These are phyloP conservation scores for Pangasius krempfi DNA, from an alignment of 2,797 vertebrate species.

Conservation along the genomic window DNA sequence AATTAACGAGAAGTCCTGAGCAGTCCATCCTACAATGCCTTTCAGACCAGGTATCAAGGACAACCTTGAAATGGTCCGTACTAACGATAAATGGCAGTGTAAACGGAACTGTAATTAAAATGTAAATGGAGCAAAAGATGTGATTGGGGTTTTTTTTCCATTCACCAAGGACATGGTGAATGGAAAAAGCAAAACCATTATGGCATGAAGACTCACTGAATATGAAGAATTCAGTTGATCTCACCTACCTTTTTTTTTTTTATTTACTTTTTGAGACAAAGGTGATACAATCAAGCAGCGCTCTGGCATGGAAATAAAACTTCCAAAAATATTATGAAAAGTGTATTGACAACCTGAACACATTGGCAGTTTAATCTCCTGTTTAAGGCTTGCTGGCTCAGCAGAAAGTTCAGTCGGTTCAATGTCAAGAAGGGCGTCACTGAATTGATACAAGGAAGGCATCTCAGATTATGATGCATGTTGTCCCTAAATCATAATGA, in stretches of 20 bases:
- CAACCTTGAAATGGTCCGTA: not conserved
- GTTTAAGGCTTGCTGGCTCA: conserved; percentile 33
- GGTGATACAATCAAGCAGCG: not conserved
- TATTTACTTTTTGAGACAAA: not conserved
- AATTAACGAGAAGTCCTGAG: not conserved
- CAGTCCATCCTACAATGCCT: not conserved
- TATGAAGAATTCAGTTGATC: not conserved
- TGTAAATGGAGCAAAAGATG: conserved; percentile 9
- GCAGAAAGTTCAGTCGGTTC: conserved; percentile 16
- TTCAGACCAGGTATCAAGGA: conserved; percentile 14
- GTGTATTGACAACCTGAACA: conserved; percentile 13
- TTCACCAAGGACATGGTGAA: not conserved
- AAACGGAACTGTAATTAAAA: conserved; percentile 24
- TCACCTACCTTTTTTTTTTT: not conserved
- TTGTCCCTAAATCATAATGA: not conserved
- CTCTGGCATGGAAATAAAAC: not conserved
- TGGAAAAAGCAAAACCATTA: not conserved
- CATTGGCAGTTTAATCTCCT: conserved; percentile 39
- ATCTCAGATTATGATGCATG: not conserved
- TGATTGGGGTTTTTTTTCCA: not conserved
- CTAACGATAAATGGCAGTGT: not conserved
- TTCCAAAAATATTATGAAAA: not conserved
- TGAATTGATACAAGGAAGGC: conserved; percentile 13
- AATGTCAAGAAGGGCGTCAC: conserved; percentile 10
- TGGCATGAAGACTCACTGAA: too few species aligned